Evolutionary conservation across 2,888 invertebrate species (phyloP), one percentile per base, ranked within the genome.

Genomic region (Parelbella ahira): DNA sequence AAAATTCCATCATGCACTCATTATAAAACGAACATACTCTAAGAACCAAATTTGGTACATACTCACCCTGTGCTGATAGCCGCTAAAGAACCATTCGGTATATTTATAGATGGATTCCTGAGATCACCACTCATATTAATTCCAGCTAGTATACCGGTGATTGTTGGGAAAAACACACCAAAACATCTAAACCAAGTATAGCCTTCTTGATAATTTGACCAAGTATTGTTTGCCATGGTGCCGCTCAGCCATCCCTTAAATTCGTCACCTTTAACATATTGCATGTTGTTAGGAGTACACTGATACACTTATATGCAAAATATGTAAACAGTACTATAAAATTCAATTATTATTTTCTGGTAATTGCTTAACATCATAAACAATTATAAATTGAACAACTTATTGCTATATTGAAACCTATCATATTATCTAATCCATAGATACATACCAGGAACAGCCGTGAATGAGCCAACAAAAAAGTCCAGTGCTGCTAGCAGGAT

Each of bases 41-140:
- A n/a, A n/a, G n/a, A n/a, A n/a, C n/a, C n/a, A n/a, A n/a, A n/a
- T n/a, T n/a, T n/a, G n/a, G n/a, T n/a, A n/a, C n/a, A n/a, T n/a
- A 51, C 61, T 60, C 59, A 96, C 96, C 96, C 96, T 37, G 96
- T 94, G 45, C 94, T 93, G 51, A 98, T 92, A 28, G 98, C 97
- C 21, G 97, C 94, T 37, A 99, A 79, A 1, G 98, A 97, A 6
- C 98, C 98, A 76, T 95, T 94, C 0, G 98, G 98, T 66, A 98
- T 98, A 74, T 97, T 96, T 24, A 92, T 91, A 2, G 96, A 94
- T 1, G 98, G 98, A 55, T 97, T 94, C 55, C 93, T 91, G 42
- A 99, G 89, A 77, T 99, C 98, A 6, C 98, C 98, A 68, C 97
- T 97, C 98, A 99, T 99, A 70, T 99, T 99, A 57, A 99, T 98